Base-by-base conservation (phyloP, 2,113 vertebrate genomes). In the Gasterosteus nipponicus region DNA sequence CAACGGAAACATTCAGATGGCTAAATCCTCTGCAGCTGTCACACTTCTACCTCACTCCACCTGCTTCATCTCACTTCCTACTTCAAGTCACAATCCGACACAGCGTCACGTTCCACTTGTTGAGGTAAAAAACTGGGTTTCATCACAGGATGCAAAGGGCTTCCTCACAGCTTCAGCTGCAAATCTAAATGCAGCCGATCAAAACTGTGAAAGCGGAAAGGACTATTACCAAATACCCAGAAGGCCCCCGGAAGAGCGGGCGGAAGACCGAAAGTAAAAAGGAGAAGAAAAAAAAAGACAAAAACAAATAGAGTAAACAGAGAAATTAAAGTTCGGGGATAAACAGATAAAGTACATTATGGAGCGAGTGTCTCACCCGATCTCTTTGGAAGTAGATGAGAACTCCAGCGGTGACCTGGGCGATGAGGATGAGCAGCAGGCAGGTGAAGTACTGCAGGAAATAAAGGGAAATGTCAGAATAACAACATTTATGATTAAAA, bases 311-410 rank as follows among this genome's bases (percentile, higher is more conserved):
- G 22, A 26, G 22, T 26, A 49, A 44, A 69, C 19, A n/a, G 46
- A 72, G 44, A 60, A 16, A 35, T 53, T 1, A 22, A 15, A 19
- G 11, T 15, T 51, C 56, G 2, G 6, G 38, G 42, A 3, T 42
- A 15, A 60, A 44, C 1, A 59, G 10, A 14, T 35, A 18, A 68
- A 49, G 15, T 2, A 33, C 18, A 41, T 11, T 6, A 10, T 10
- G 11, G 10, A 60, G 38, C 9, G 16, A 2, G 14, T 9, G 47
- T 85, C 93, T 93, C 87, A 98, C 97, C 44, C 0, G 51, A 61
- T 95, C 95, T 69, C 93, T 87, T 41, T 96, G 95, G 87, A 97
- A 95, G 79, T 97, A 98, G 91, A 97, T 95, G 64, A 97, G 87
- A 64, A 94, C 88, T n/a, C 94, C 96, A 3, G 95, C 96, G 1